phyloP scores from a whole-genome alignment of 2,797 vertebrate genomes.

The Limosa lapponica region DNA sequence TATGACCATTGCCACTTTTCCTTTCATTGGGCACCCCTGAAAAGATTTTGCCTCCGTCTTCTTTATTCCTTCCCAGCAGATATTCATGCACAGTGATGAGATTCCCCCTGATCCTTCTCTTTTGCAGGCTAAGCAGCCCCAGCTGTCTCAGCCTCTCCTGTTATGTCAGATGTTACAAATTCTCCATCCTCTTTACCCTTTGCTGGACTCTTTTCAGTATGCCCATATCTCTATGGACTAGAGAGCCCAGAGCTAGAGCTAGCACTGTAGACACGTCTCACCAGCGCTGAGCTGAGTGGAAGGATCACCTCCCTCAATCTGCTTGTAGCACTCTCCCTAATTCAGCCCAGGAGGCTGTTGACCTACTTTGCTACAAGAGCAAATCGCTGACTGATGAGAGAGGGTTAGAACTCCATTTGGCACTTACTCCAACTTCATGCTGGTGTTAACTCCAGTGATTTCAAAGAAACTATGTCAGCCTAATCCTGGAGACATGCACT shows the following conservation, averaged over 20 bases:
- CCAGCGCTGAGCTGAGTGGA: background rate
- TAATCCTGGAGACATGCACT: background rate
- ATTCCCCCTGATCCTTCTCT: background rate
- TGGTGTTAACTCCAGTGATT: background rate
- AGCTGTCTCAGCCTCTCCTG: background rate
- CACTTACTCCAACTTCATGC: background rate
- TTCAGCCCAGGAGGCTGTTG: background rate
- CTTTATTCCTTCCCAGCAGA: background rate
- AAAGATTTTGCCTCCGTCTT: background rate
- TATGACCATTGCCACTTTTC: background rate
- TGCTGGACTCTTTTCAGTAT: background rate
- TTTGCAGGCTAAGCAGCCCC: background rate
- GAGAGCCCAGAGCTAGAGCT: background rate
- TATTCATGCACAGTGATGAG: background rate
- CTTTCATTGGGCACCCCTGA: background rate
- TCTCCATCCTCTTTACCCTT: background rate
- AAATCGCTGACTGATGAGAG: background rate
- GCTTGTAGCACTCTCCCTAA: background rate
- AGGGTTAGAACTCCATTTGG: background rate
- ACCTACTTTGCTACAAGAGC: background rate
- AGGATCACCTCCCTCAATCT: fast-evolving
- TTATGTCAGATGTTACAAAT: background rate
- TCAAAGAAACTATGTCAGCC: background rate
- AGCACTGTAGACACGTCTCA: background rate
- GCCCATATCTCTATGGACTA: background rate